These are phyloP conservation scores for Pedionomus torquatus DNA, from an alignment of 2,113 vertebrate species.

Conservation along the genomic window DNA sequence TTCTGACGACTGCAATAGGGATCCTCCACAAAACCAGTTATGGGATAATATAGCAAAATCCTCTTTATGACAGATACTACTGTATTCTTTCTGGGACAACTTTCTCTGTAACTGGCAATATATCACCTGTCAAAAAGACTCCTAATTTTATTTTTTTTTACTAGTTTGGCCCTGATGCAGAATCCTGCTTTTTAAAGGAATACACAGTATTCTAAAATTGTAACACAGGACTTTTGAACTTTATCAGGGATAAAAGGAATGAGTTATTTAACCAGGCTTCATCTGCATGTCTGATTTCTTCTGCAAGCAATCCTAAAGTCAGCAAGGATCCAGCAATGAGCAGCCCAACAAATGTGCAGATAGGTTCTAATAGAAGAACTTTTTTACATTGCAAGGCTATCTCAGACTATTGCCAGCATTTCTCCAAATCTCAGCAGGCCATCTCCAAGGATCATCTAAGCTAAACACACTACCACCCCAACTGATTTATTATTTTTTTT, in stretches of 20 bases:
- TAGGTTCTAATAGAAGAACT: not conserved
- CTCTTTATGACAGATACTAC: not conserved
- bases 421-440: not conserved
- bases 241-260: not conserved
- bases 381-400: not conserved
- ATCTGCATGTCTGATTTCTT: not conserved
- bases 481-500: not conserved
- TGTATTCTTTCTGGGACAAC: not conserved
- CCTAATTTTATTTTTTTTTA: not conserved
- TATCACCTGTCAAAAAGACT: not conserved
- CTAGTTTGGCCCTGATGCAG: not conserved
- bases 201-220: not conserved
- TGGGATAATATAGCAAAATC: not conserved
- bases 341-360: not conserved
- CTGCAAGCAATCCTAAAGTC: not conserved
- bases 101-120: not conserved
- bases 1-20: not conserved
- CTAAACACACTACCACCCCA: not conserved
- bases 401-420: not conserved
- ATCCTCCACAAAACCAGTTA: not conserved
- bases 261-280: not conserved
- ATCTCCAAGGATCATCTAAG: not conserved
- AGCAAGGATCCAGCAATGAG: not conserved
- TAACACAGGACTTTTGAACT: not conserved
- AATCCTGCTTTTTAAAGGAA: not conserved